Percentiles rank a stretch among this genome's conserved stretches.
phyloP scores from a whole-genome alignment of 2,888 invertebrate genomes.

The Phyllotreta cruciferae region DNA sequence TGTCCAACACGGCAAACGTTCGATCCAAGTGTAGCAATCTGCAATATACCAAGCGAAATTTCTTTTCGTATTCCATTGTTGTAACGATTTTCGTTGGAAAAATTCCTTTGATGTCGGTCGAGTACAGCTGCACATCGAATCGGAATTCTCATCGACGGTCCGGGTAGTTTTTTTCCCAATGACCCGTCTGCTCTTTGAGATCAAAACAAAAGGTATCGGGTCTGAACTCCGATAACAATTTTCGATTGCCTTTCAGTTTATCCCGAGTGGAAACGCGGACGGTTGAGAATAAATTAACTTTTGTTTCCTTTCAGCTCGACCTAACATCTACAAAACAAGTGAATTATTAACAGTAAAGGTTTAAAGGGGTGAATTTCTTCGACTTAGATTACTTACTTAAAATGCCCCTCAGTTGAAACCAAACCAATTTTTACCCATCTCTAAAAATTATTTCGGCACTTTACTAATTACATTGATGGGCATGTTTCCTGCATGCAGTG shows the following conservation, averaged over 20 bases:
- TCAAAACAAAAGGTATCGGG: constrained; percentile 30
- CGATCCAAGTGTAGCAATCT: constrained; percentile 11
- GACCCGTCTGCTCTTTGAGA: constrained; percentile 26
- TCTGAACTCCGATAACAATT: constrained; percentile 32
- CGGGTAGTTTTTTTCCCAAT: constrained; percentile 25
- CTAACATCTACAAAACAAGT: constrained; percentile 11
- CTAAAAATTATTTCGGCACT: too few relatives aligned
- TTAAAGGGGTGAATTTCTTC: too few relatives aligned
- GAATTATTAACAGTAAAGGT: constrained; percentile 1
- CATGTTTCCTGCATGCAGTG: too few relatives aligned
- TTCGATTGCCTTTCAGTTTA: constrained; percentile 30
- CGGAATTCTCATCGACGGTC: constrained; percentile 27
- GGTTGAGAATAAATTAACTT: constrained; percentile 29
- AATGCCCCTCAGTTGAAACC: too few relatives aligned
- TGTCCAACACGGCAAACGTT: neutral
- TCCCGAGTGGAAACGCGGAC: constrained; percentile 21
- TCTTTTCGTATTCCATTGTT: constrained; percentile 26
- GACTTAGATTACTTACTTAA: too few relatives aligned
- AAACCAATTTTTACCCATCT: too few relatives aligned
- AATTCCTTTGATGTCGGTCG: constrained; percentile 24
- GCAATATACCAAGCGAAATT: constrained; percentile 23
- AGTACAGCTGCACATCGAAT: constrained; percentile 27
- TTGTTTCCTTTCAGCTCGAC: constrained; percentile 15
- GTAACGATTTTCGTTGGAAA: constrained; percentile 26
- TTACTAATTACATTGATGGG: too few relatives aligned